phyloP scores from a whole-genome alignment of 2,888 invertebrate species.

The Synanthedon tipuliformis region DNA sequence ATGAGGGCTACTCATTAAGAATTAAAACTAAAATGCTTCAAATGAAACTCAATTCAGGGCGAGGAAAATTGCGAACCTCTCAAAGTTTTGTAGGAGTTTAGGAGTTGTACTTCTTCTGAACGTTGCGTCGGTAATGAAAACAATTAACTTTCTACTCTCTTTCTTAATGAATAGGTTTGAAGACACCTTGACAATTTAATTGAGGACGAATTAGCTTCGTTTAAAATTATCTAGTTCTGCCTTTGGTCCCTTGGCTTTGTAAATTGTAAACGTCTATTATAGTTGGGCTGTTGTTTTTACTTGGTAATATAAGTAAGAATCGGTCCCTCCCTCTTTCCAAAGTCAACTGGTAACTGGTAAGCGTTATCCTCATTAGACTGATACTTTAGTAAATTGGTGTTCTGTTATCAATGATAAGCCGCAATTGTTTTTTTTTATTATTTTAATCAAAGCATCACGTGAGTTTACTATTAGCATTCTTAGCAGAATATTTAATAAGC shows the following conservation, averaged over 20 bases:
- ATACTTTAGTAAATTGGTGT: no score
- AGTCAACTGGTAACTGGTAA: no score
- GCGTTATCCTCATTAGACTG: no score
- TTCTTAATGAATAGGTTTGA: not conserved
- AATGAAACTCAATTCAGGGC: conserved; percentile 23
- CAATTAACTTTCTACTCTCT: not conserved
- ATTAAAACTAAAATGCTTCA: conserved; percentile 28
- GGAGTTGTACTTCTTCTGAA: not conserved
- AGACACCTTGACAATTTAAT: not conserved
- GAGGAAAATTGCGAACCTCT: conserved; percentile 16
- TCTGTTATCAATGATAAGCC: no score
- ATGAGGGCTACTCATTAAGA: conserved; percentile 30
- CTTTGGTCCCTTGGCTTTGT: not conserved
- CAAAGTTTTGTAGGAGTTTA: conserved; percentile 7
- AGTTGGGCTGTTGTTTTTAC: no score
- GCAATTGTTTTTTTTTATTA: no score
- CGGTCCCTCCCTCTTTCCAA: no score
- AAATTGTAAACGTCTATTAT: no score
- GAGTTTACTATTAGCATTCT: no score
- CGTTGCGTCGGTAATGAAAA: not conserved
- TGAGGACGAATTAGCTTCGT: not conserved
- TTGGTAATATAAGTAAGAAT: no score
- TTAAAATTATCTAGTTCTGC: not conserved
- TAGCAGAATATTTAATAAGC: no score
- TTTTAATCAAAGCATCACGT: no score